Base-by-base conservation (phyloP, 2,113 vertebrate species). In the Bombycilla garrulus region DNA sequence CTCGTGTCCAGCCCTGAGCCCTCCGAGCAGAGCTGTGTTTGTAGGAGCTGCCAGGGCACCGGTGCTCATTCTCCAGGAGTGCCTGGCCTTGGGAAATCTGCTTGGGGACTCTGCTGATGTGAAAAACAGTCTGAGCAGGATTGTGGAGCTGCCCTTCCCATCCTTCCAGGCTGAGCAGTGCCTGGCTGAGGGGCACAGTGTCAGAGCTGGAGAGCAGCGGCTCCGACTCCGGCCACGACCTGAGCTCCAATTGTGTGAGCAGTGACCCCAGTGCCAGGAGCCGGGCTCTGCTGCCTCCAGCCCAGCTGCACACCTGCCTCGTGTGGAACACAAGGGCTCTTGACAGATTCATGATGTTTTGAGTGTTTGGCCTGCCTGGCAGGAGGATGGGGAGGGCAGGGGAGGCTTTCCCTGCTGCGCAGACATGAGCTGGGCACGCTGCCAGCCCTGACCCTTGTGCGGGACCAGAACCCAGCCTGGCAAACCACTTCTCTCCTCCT, bases 61-160 rank as follows among this genome's bases (percentile, higher is more conserved):
- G 1, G 0, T 6, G 20, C 9, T 15, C 28, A 1, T 7, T 3
- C 20, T 76, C 2, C 82, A 17, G 1, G 3, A 26, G 42, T 5
- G 57, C 29, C 56, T 38, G 65, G 9, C 25, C 47, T 9, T 26
- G 57, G 47, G 36, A 61, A 24, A 31, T 3, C 36, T 16, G 31
- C 10, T 0, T 6, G 57, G 42, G 33, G 8, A 4, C 38, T 36
- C 53, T 82, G 40, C 54, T 14, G 1, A 8, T 42, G 61, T n/a
- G n/a, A n/a, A n/a, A n/a, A n/a, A n/a, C n/a, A n/a, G n/a, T n/a
- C 78, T 45, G 57, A 20, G 79, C 33, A 23, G 76, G 56, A 12
- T 21, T 2, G 0, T 1, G 10, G 78, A 45, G 56, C 53, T 62
- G 47, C 42, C n/a, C n/a, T 61, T 21, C 3, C 33, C 9, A 38